Conservation (phyloP, 2,888 invertebrate species). For the Phlogophora meticulosa region DNA sequence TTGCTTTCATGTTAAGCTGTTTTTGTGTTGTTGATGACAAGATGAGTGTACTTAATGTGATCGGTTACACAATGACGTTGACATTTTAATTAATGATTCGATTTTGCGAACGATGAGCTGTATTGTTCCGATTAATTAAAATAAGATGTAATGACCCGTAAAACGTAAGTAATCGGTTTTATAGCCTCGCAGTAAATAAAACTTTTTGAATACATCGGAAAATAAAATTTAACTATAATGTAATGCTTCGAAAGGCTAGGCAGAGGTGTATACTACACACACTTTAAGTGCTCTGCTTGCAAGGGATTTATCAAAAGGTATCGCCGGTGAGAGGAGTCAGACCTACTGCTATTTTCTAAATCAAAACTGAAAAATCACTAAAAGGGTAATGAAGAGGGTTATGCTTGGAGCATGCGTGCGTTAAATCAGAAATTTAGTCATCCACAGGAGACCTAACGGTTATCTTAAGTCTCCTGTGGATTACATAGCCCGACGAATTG, state of each 20-base stretch:
- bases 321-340: no score
- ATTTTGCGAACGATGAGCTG: slow-evolving; percentile 5
- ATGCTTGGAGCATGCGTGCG: no score
- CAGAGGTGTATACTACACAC: background rate
- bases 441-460: no score
- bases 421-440: no score
- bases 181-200: background rate
- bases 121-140: slow-evolving; percentile 16
- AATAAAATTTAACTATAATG: background rate
- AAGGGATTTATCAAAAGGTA: no score
- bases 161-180: background rate
- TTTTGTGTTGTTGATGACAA: slow-evolving; percentile 34
- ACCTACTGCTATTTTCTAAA: no score
- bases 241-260: fast-evolving
- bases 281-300: no score
- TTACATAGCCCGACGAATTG: no score
- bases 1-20: slow-evolving; percentile 51
- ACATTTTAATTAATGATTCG: slow-evolving; percentile 39
- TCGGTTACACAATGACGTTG: slow-evolving; percentile 28
- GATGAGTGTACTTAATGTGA: slow-evolving; percentile 18
- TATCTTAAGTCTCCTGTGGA: no score
- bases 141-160: slow-evolving; percentile 20
- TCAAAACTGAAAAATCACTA: no score
- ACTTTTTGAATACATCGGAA: background rate
- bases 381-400: no score